Base-by-base conservation (phyloP, 1,140 invertebrate genomes). In the Caenorhabditis inopinata region DNA sequence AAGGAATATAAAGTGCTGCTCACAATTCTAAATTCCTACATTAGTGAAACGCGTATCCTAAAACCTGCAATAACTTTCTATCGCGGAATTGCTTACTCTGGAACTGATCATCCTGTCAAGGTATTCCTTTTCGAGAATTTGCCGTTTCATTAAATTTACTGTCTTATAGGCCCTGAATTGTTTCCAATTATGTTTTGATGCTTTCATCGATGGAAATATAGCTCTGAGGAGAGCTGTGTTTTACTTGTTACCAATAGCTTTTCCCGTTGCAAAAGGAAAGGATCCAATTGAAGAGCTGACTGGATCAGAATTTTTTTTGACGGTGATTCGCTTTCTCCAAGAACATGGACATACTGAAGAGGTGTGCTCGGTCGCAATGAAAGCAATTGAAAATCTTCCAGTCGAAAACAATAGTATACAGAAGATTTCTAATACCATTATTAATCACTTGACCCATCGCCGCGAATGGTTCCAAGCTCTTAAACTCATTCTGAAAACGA, bases 31-130 rank as follows among this genome's bases (percentile, higher is more conserved):
- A 68, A 68, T 11, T 68, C 58, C 2, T 68, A 68, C n/a, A 68
- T 68, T 18, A 68, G 58, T 21, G 58, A 68, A 16, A 68, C 58
- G 12, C 58, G 58, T 32, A 32, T 32, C 5, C n/a, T 68, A 5
- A 68, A 68, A 21, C 58, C 58, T 7, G 58, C 23, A 6, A 68
- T 68, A 29, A 68, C 58, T 2, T 68, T 68, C n/a, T 68, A 68
- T 29, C 58, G 58, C n/a, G 58, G 58, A 18, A 68, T 68, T n/a
- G 58, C 25, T 4, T 68, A 68, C 12, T 68, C 32, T 38, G 58
- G 58, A 38, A 68, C 58, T 0, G 58, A 68, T 38, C 58, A 68
- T 68, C 58, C 58, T 1, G 58, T 38, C 9, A 68, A 68, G 18
- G 47, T 48, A 18, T n/a, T 3, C 47, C 47, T 48, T 7, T 16